Evolutionary conservation across 2,888 invertebrate genomes (phyloP).

Genomic region (Cephus rjabovi): DNA sequence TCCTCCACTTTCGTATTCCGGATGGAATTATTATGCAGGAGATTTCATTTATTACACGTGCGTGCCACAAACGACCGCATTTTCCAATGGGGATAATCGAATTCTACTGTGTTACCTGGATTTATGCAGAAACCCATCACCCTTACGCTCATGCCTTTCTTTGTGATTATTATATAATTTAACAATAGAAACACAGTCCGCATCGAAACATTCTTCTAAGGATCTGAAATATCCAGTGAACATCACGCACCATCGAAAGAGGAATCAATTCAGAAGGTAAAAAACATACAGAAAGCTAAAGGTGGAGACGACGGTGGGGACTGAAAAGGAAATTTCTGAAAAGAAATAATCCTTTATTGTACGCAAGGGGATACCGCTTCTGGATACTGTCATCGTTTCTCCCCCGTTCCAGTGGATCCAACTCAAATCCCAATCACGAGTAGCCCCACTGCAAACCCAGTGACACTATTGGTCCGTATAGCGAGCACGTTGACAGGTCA

Average conservation of each 20-base stretch:
- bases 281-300: neutral
- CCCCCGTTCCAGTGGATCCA: neutral
- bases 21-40: conserved; percentile 66
- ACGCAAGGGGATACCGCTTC: conserved; percentile 5
- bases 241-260: conserved; percentile 44
- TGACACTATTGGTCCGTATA: conserved; percentile 4
- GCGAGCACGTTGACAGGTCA: conserved; percentile 33
- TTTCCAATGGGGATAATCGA: conserved; percentile 64
- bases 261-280: neutral
- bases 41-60: conserved; percentile 65
- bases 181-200: neutral
- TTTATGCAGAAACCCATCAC: neutral
- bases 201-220: neutral
- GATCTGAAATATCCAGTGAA: conserved; percentile 30
- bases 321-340: conserved; percentile 27
- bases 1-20: conserved; percentile 65
- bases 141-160: neutral
- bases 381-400: neutral
- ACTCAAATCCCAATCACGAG: neutral
- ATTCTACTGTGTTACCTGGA: conserved; percentile 37
- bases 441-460: neutral
- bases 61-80: conserved; percentile 63
- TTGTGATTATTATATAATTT: neutral
- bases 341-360: conserved; percentile 40
- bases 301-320: neutral